These are phyloP conservation scores for Itoplectis maculator DNA, from an alignment of 2,888 invertebrate genomes.

Conservation along the genomic window DNA sequence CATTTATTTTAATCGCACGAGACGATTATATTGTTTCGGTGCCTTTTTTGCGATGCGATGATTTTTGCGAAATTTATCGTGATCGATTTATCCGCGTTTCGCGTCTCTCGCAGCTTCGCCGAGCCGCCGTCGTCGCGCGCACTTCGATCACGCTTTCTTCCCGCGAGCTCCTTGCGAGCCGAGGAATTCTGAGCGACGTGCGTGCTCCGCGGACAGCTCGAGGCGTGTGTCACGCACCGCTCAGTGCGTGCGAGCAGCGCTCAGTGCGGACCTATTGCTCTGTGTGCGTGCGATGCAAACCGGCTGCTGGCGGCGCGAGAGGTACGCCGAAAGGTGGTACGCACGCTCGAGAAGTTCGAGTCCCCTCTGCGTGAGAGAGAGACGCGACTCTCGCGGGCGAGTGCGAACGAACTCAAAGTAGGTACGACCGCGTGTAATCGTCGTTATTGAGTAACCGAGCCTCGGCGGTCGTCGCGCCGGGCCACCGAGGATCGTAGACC, in stretches of 20 bases:
- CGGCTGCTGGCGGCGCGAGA: neutral
- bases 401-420: constrained; percentile 69
- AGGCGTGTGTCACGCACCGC: constrained; percentile 51
- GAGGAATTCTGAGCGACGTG: constrained; percentile 35
- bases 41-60: neutral
- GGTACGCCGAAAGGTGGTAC: neutral
- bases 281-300: neutral
- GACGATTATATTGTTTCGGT: too few species aligned
- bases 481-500: constrained; percentile 22
- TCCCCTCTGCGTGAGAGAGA: neutral
- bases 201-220: constrained; percentile 19
- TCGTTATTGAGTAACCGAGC: constrained; percentile 66
- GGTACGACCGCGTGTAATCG: constrained; percentile 61
- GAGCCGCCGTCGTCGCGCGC: constrained; percentile 10
- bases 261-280: neutral
- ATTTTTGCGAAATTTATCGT: neutral
- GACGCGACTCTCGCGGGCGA: constrained; percentile 4
- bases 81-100: constrained; percentile 8
- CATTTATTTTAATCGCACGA: too few species aligned
- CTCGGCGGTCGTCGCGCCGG: too few species aligned
- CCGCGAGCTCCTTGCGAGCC: constrained; percentile 56
- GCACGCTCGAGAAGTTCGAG: constrained; percentile 12
- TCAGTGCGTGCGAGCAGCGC: constrained; percentile 31
- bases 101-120: neutral
- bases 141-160: constrained; percentile 69